Evolutionary conservation across 30 jellyfish, hydroid and myxozoan genomes (phyloP).

Genomic region (Rhopilema esculentum): DNA sequence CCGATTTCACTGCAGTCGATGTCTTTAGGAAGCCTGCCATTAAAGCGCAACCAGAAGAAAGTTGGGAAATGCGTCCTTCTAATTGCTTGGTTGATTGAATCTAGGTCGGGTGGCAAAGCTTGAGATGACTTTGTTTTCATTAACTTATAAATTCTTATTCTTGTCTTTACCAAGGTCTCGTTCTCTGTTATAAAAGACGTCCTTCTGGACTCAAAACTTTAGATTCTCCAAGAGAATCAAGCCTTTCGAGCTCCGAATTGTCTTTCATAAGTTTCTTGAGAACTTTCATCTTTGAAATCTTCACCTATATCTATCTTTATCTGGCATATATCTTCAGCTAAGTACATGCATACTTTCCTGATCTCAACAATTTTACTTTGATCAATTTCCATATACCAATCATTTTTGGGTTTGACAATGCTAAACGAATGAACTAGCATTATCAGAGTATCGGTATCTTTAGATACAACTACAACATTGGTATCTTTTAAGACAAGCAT

Average conservation of each 20-base stretch:
- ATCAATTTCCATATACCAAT: conserved; percentile 29
- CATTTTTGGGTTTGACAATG: conserved; percentile 4
- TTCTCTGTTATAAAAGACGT: conserved; percentile 42
- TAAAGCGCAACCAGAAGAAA: neutral
- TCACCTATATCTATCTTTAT: conserved; percentile 28
- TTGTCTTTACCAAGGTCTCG: conserved; percentile 56
- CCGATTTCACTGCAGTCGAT: neutral
- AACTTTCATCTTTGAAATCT: conserved; percentile 35
- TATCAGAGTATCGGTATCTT: conserved; percentile 10
- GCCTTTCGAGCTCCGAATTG: neutral
- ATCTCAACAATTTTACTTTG: conserved; percentile 9
- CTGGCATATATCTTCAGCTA: neutral
- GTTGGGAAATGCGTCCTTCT: neutral
- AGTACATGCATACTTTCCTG: conserved; percentile 14
- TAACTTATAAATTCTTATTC: conserved; percentile 55
- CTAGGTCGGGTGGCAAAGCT: conserved; percentile 74
- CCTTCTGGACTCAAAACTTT: neutral
- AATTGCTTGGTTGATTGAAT: conserved; percentile 63
- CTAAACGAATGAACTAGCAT: conserved; percentile 9
- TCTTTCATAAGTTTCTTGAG: conserved; percentile 46
- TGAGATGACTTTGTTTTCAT: conserved; percentile 55
- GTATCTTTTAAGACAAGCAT: conserved; percentile 32
- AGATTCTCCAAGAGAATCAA: neutral
- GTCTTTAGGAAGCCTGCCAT: neutral
- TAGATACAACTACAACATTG: conserved; percentile 4